Base-by-base conservation (phyloP, 2,888 invertebrate genomes). In the Heterodera filipjevi region DNA sequence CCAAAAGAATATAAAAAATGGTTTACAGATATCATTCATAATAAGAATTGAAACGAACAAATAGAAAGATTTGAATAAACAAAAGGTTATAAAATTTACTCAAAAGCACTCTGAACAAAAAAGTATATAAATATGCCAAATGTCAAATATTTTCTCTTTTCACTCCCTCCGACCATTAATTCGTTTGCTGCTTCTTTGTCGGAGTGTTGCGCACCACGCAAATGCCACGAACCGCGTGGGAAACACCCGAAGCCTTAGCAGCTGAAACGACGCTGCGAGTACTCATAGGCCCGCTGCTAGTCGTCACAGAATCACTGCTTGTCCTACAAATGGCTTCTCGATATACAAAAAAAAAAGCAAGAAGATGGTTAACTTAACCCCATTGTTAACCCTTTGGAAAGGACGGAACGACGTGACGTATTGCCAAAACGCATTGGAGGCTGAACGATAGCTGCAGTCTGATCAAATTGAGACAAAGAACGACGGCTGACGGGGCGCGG, bases 361-460 rank as follows among this genome's bases (percentile, higher is more conserved):
- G n/a, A n/a, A n/a, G n/a, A n/a, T n/a, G n/a, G n/a, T n/a, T n/a
- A n/a, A n/a, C n/a, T 5, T 44, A 44, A 44, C 44, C 8, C 8
- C 53, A 19, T 53, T 53, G 12, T 14, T 68, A 2, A 35, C 68
- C 68, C 33, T 68, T 32, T 68, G 33, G 68, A 14, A 27, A 75
- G 3, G 46, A 75, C 33, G 44, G 66, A 27, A 2, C 75, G 59
- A 16, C 75, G 59, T 6, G 19, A 22, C 12, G 64, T 64, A 30
- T 75, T 75, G 1, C 75, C 75, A 75, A 75, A 75, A 33, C 75
- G 75, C 75, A 75, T 75, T 1, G 75, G 75, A n/a, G 75, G 75
- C 10, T 75, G 75, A 33, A 75, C 75, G 16, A 75, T n/a, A 16
- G 33, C 3, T 35, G 75, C 19, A 14, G 49, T 32, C 14, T 6